Evolutionary conservation across 2,113 vertebrate species (phyloP), one percentile per base, ranked within the genome.

Genomic region (Empidonax traillii): DNA sequence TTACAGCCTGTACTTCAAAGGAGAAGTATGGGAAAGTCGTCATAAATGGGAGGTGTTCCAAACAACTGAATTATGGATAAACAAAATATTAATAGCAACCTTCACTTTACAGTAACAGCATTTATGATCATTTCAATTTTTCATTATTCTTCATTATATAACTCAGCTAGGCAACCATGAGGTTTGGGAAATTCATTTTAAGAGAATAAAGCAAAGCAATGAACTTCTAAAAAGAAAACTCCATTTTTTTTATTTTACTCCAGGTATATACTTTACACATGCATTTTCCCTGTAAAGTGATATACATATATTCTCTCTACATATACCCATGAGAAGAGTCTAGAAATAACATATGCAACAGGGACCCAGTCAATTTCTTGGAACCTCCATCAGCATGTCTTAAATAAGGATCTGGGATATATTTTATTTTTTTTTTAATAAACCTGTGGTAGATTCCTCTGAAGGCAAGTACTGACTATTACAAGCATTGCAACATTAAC

Each of bases 51-150:
- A 86, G 33, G 9, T 68, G 74, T 84, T 95, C 30, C 52, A 92
- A 95, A 95, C 35, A 94, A 77, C 33, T 67, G 71, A 83, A 77
- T 52, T 90, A 80, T 12, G 37, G 19, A 80, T 90, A 86, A 94
- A 66, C 23, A 61, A 72, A 90, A 49, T 35, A 90, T 25, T 90
- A 90, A 76, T 12, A 84, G n/a, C 27, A 86, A 55, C 24, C 14
- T 52, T 80, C n/a, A 61, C 53, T 71, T 63, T 71, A 75, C 12
- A 71, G 8, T 63, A 79, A 62, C 58, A 33, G 37, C 65, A 89
- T 3, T 6, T 24, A 52, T 3, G 16, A 81, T 17, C 3, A 37
- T 62, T 86, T 66, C 18, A 63, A 63, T 17, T 51, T 63, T 72
- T 84, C 33, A 30, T 46, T 83, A 25, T 18, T 85, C 62, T 73